Evolutionary conservation across 2,797 vertebrate genomes (phyloP).

Genomic region (Manis pentadactyla): DNA sequence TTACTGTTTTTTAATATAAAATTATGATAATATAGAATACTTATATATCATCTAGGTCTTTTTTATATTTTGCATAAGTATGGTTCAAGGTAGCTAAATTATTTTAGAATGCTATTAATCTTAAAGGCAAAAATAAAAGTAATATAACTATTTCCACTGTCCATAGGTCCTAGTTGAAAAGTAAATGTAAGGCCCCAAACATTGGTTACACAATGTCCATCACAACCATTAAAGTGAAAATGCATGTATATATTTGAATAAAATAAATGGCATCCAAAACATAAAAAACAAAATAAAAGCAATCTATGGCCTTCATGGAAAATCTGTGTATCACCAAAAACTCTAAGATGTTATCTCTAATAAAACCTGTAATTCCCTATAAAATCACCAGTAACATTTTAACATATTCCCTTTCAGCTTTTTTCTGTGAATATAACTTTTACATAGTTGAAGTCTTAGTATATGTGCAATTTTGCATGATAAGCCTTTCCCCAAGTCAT

Average conservation of each 20-base stretch:
- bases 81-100: constrained; percentile 10
- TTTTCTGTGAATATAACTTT: background rate
- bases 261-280: background rate
- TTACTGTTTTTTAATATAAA: constrained; percentile 19
- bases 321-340: background rate
- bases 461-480: constrained; percentile 2
- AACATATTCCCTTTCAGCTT: constrained; percentile 11
- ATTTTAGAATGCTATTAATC: background rate
- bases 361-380: background rate
- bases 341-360: background rate
- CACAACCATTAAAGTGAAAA: background rate
- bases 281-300: background rate
- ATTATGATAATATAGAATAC: constrained; percentile 5
- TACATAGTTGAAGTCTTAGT: background rate
- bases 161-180: background rate
- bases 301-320: background rate
- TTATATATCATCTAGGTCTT: background rate
- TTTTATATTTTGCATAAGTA: constrained; percentile 23
- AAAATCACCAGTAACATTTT: background rate
- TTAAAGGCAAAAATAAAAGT: constrained; percentile 28
- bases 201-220: background rate
- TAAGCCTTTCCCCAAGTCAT: constrained; percentile 63
- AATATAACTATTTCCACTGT: background rate
- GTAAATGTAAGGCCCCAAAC: background rate
- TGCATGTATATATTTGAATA: background rate